Evolutionary conservation across 2,113 vertebrate genomes (phyloP).

Genomic region (Catharus minimus): DNA sequence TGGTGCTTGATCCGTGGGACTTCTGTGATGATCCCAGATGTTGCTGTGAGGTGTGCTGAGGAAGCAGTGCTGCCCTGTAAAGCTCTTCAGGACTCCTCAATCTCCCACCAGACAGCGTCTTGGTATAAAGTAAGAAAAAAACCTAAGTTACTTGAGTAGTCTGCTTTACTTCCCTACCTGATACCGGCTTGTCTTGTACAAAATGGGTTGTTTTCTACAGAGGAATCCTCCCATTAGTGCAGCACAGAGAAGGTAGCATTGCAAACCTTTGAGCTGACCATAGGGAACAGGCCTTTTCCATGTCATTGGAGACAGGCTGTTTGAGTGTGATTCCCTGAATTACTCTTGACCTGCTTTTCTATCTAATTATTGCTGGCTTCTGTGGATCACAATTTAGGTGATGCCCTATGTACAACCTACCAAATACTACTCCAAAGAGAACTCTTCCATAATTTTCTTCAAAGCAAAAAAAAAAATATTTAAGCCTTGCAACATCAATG

Average conservation of each 20-base stretch:
- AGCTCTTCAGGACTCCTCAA: slow-evolving; percentile 17
- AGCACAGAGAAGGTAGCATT: background rate
- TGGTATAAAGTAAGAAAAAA: slow-evolving; percentile 75
- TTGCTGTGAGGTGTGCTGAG: slow-evolving; percentile 68
- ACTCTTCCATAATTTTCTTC: background rate
- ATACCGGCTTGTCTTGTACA: background rate
- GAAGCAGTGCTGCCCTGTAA: slow-evolving; percentile 71
- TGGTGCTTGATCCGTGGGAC: slow-evolving; percentile 32
- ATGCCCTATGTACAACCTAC: background rate
- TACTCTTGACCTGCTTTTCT: background rate
- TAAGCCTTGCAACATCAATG: background rate
- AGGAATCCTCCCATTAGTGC: background rate
- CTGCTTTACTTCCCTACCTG: background rate
- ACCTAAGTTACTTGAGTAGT: background rate
- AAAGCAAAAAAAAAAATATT: background rate
- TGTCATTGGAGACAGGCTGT: background rate
- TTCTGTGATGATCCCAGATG: background rate
- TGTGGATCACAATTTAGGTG: background rate
- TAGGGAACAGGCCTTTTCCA: fast-evolving
- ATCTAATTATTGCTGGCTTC: background rate
- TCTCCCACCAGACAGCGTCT: slow-evolving; percentile 14
- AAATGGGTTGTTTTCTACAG: background rate
- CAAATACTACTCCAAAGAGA: background rate
- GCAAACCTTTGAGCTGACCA: background rate
- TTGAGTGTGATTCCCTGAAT: background rate